Base-by-base conservation (phyloP, 2,888 invertebrate genomes). In the Hypsopygia costalis region DNA sequence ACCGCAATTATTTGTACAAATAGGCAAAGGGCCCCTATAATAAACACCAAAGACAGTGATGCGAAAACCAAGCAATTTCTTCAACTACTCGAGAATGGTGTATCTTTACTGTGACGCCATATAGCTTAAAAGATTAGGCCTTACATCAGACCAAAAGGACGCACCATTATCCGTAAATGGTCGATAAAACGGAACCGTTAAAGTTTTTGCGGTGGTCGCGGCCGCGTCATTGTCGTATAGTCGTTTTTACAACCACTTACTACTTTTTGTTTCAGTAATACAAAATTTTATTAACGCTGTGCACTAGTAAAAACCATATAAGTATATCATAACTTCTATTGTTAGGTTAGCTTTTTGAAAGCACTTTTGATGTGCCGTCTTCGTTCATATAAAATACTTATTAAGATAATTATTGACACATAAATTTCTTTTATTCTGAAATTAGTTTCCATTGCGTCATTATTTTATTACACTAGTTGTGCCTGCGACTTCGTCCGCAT, bases 111-210 rank as follows among this genome's bases (percentile, higher is more conserved):
- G 41, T 37, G 42, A 34, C 35, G 45, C 46, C 39, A 38, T 40
- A 47, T 49, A 41, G 36, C 37, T 47, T 54, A 49, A 69, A 61
- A 70, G 63, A 73, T 78, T 70, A 72, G 61, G 56, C 55, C 45
- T 44, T 52, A 47, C 48, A 52, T 47, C 38, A 50, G 58, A 61
- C 69, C 66, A 72, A 74, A 69, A 68, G 62, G 54, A 55, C 50
- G 57, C 59, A 51, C 64, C 62, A 71, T 77, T 69, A 73, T 58
- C 59, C 53, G 60, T 52, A 69, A 77, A 81, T 73, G 73, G 74
- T 53, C 80, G 58, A 80, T 83, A 81, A 82, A 45, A 81, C 76
- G 69, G 56, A 60, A 57, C 62, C 76, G 68, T 78, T 78, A 80
- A 78, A 75, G 72, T 76, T 73, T 74, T 73, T 73, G 77, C 58